These are phyloP conservation scores for Zhengitettix transpicula DNA, from an alignment of 2,888 invertebrate species.

Conservation along the genomic window DNA sequence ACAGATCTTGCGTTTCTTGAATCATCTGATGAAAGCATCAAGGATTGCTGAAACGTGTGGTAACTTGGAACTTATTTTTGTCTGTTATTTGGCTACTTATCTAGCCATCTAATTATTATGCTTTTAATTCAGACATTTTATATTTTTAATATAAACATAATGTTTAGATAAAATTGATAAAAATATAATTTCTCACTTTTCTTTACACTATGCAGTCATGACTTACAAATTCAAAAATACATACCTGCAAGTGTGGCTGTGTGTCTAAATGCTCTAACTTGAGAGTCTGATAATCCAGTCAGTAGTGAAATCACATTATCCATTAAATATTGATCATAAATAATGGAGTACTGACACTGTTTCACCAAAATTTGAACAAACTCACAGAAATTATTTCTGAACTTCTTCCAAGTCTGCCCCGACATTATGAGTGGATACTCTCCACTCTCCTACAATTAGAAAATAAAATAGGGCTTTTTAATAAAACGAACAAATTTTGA, in stretches of 20 bases:
- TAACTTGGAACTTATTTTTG: no score
- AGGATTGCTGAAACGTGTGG: no score
- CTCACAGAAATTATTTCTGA: slow-evolving; percentile 88
- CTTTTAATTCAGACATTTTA: no score
- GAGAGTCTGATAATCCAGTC: slow-evolving; percentile 93
- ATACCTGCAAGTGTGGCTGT: slow-evolving; percentile 81
- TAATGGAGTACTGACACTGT: slow-evolving; percentile 96
- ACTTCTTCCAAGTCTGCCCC: slow-evolving; percentile 94
- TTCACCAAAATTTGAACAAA: slow-evolving; percentile 92
- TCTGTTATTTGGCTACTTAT: no score
- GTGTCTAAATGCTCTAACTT: slow-evolving; percentile 84
- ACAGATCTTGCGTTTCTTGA: no score
- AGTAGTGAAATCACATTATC: slow-evolving; percentile 95
- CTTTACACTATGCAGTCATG: no score
- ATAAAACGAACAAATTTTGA: neutral
- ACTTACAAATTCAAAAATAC: slow-evolving; percentile 4
- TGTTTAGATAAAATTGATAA: no score
- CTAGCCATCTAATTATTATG: no score
- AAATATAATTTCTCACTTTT: no score
- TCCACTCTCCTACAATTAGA: slow-evolving; percentile 65
- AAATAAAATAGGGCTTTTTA: neutral
- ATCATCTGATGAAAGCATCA: no score
- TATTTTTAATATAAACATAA: no score
- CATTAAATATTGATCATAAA: slow-evolving; percentile 98
- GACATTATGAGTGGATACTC: slow-evolving; percentile 97